Evolutionary conservation across 2,113 vertebrate genomes (phyloP).

Genomic region (Lathamus discolor): DNA sequence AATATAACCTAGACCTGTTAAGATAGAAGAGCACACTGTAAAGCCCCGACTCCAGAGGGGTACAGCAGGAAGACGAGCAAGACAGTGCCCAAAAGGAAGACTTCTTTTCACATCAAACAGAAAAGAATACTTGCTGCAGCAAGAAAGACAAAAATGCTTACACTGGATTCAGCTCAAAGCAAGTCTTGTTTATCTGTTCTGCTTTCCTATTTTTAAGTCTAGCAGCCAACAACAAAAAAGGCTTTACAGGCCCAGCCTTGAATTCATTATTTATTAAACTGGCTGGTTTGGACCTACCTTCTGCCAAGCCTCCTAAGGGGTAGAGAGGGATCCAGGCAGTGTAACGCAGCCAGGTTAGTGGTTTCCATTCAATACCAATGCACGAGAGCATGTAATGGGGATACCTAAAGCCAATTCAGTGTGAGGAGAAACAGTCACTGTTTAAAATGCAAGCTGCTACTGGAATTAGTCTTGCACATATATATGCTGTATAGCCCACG

Average conservation of each 20-base stretch:
- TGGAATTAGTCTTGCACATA: neutral
- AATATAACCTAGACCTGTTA: neutral
- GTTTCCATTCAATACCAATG: slow-evolving; percentile 90
- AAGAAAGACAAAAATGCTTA: neutral
- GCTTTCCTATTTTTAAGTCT: neutral
- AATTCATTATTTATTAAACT: neutral
- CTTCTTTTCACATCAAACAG: neutral
- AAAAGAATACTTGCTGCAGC: neutral
- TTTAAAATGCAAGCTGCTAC: neutral
- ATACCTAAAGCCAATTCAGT: slow-evolving; percentile 77
- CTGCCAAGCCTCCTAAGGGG: slow-evolving; percentile 87
- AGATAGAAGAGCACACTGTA: neutral
- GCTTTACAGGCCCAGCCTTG: neutral
- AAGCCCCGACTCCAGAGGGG: neutral
- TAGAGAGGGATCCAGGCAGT: slow-evolving; percentile 92
- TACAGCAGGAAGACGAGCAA: neutral
- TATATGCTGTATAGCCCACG: neutral
- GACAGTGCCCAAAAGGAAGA: neutral
- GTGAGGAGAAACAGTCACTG: neutral
- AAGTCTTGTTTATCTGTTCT: neutral
- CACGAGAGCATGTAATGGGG: slow-evolving; percentile 94
- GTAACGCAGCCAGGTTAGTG: slow-evolving; percentile 93
- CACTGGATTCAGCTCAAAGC: neutral
- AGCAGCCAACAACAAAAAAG: neutral
- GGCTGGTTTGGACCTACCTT: slow-evolving; percentile 79